Evolutionary conservation across 2,888 invertebrate species (phyloP).

Genomic region (Dorcus parallelipipedus): DNA sequence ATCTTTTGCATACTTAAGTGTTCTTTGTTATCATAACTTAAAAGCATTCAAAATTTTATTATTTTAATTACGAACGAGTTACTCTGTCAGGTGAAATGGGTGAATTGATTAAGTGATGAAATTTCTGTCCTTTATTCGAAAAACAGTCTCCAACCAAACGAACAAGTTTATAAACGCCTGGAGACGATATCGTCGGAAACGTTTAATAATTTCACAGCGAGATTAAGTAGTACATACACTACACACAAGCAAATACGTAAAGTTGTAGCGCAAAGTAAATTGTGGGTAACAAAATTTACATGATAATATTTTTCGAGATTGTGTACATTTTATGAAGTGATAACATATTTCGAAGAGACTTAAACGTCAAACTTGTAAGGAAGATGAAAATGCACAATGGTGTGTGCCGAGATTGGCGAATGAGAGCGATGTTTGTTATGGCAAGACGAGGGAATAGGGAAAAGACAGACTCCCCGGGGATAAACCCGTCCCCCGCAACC

Average conservation of each 20-base stretch:
- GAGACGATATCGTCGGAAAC: no score
- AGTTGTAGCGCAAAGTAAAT: slow-evolving; percentile 8
- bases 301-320: slow-evolving; percentile 25
- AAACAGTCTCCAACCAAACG: no score
- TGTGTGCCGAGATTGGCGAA: slow-evolving; percentile 45
- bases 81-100: no score
- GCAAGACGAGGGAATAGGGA: slow-evolving; percentile 51
- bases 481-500: slow-evolving; percentile 50
- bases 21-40: no score
- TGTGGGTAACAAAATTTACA: slow-evolving; percentile 16
- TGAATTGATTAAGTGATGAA: no score
- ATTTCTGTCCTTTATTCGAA: no score
- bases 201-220: no score
- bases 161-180: no score
- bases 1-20: no score
- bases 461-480: slow-evolving; percentile 64
- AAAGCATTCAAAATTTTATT: no score
- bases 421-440: slow-evolving; percentile 46
- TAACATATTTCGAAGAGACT: slow-evolving; percentile 34
- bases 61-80: no score
- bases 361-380: slow-evolving; percentile 30
- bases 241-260: not conserved
- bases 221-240: no score
- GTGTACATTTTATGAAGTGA: slow-evolving; percentile 34
- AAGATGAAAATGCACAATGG: slow-evolving; percentile 43